These are phyloP conservation scores for Metridium senile DNA, from an alignment of 92 coral and sea anemone species.

Conservation along the genomic window DNA sequence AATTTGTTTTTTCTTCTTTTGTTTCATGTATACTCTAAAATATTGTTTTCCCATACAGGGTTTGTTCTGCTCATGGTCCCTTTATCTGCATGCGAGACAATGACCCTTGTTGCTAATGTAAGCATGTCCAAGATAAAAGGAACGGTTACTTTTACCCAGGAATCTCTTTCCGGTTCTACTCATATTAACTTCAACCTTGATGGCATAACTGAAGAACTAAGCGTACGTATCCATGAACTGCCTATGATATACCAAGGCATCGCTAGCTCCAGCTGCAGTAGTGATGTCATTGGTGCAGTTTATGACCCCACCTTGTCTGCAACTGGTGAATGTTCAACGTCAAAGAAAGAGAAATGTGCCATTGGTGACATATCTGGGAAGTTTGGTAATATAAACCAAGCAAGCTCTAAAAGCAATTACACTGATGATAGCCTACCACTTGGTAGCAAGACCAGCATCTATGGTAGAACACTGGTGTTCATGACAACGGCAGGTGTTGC, in stretches of 20 bases:
- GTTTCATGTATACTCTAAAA: too few relatives aligned
- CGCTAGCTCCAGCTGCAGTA: conserved; percentile 63
- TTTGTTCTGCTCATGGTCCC: neutral
- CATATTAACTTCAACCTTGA: conserved; percentile 60
- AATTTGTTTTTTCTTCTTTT: neutral
- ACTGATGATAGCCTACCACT: conserved; percentile 63
- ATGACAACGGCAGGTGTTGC: conserved; percentile 41
- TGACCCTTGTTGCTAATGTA: conserved; percentile 58
- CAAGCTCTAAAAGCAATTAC: conserved; percentile 22
- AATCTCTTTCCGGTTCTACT: conserved; percentile 35
- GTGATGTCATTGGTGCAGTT: conserved; percentile 56
- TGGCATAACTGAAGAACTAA: conserved; percentile 68
- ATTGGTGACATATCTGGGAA: conserved; percentile 80
- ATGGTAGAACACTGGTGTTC: conserved; percentile 79
- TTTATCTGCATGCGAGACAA: neutral
- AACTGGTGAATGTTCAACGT: conserved; percentile 34
- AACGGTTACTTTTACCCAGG: conserved; percentile 57
- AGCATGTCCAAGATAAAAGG: conserved; percentile 91
- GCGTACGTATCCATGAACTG: conserved; percentile 66
- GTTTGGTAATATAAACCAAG: conserved; percentile 54
- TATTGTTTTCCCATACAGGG: neutral
- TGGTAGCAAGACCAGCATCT: conserved; percentile 67
- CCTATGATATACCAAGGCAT: conserved; percentile 91
- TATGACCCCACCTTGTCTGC: conserved; percentile 70
- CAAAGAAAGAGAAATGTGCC: conserved; percentile 62